Base-by-base conservation (phyloP, 2,113 vertebrate species). In the Callopanchax toddi region DNA sequence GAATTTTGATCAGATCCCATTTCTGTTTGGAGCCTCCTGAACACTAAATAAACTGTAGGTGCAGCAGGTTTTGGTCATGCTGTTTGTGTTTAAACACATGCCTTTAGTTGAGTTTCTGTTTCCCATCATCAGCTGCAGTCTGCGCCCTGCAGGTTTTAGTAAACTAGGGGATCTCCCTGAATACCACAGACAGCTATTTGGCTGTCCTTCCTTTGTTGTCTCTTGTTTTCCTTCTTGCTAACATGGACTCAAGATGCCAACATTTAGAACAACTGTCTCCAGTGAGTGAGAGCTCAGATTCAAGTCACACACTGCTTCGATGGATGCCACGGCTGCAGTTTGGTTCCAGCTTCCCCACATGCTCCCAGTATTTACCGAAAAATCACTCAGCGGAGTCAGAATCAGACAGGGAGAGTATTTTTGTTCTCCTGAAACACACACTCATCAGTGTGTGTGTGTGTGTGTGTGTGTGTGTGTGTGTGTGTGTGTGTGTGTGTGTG, bases 151-250 rank as follows among this genome's bases (percentile, higher is more conserved):
- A 67, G 63, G 55, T 68, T 74, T 63, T 21, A 53, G 56, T 56
- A 61, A 75, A 64, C 51, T 1, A 23, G 59, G 56, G 55, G 46
- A 70, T 63, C 46, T 59, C 60, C 52, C 60, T 42, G 25, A 72
- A 62, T 48, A 36, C 68, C 72, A 37, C 51, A 67, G 66, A 39
- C 64, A 55, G 80, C 72, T 22, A 51, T 32, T 69, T 70, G 76
- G 25, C 64, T 60, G 43, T 7, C 22, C 22, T 25, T 68, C 18
- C 36, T 59, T 63, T 54, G 68, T 69, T 66, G 74, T 63, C 51
- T 69, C 66, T 52, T 64, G 67, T 56, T 82, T 70, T 39, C 15
- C 45, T 68, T 17, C 61, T 5, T 59, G 66, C 29, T 74, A 65
- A 63, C 68, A 59, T 21, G 37, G 23, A 21, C 45, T 61, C 1